phyloP scores from a whole-genome alignment of 2,888 invertebrate genomes.

The Anodontia alba region DNA sequence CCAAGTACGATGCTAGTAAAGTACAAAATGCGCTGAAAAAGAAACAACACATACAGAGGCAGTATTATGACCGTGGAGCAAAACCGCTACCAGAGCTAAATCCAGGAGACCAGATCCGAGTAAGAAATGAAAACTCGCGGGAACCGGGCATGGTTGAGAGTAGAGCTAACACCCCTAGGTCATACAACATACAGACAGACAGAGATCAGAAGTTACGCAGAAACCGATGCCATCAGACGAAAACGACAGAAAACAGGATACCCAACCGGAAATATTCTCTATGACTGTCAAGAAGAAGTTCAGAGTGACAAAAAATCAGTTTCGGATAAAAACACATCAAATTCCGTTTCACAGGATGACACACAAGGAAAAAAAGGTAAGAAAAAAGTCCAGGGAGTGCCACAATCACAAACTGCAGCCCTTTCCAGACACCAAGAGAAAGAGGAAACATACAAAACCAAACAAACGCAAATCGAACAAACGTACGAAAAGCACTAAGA shows the following conservation, averaged over 20 bases:
- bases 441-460: too few relatives aligned
- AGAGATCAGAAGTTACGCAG: not conserved
- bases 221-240: not conserved
- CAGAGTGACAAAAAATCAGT: not conserved
- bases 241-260: not conserved
- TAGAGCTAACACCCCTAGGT: not conserved
- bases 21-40: conserved; percentile 3
- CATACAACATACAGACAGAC: not conserved
- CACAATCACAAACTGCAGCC: too few relatives aligned
- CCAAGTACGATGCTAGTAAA: not conserved
- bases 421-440: too few relatives aligned
- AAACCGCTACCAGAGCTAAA: too few relatives aligned
- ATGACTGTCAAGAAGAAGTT: conserved; percentile 2
- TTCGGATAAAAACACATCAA: not conserved
- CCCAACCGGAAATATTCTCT: not conserved
- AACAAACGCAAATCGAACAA: too few relatives aligned
- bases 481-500: too few relatives aligned
- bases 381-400: too few relatives aligned
- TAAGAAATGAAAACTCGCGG: not conserved
- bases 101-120: not conserved
- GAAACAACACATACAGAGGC: not conserved
- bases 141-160: not conserved
- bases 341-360: not conserved
- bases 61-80: not conserved
- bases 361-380: too few relatives aligned